Percentiles rank a stretch among this genome's conserved stretches.
Evolutionary conservation across 2,797 vertebrate genomes (phyloP).

Genomic region (Oceanodroma leucorhoa): DNA sequence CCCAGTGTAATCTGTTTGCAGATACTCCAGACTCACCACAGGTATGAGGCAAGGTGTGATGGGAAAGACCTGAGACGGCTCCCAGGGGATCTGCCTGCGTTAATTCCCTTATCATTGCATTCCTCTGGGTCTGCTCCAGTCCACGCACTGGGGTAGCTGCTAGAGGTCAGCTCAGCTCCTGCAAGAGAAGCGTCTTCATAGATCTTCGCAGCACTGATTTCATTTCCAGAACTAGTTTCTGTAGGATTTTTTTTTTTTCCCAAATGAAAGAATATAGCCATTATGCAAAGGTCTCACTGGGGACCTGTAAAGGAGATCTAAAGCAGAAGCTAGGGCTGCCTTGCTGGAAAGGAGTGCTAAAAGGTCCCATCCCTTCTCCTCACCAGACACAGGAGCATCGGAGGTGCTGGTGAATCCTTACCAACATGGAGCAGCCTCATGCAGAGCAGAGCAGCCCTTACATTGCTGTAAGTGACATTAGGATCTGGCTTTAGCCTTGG

Average conservation of each 20-base stretch:
- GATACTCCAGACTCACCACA: not conserved
- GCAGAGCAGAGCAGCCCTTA: not conserved
- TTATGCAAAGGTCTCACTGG: not conserved
- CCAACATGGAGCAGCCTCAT: not conserved
- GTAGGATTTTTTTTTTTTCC: not conserved
- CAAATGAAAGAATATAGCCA: not conserved
- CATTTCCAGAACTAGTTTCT: not conserved
- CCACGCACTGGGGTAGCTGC: not conserved
- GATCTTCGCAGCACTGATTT: not conserved
- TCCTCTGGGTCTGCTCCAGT: not conserved
- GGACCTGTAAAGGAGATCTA: not conserved
- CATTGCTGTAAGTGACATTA: not conserved
- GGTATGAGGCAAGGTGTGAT: not conserved
- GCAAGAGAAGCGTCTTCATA: not conserved
- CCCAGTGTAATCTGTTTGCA: not conserved
- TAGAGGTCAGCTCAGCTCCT: not conserved
- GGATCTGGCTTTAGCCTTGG: not conserved
- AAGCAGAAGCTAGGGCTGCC: not conserved
- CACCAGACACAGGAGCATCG: not conserved
- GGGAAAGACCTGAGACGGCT: not conserved
- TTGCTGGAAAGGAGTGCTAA: not conserved
- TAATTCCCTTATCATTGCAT: not conserved
- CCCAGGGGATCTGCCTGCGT: not conserved
- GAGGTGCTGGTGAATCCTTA: not conserved
- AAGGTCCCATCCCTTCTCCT: not conserved